phyloP scores from a whole-genome alignment of 2,888 invertebrate genomes.

The Polydrusus cervinus region DNA sequence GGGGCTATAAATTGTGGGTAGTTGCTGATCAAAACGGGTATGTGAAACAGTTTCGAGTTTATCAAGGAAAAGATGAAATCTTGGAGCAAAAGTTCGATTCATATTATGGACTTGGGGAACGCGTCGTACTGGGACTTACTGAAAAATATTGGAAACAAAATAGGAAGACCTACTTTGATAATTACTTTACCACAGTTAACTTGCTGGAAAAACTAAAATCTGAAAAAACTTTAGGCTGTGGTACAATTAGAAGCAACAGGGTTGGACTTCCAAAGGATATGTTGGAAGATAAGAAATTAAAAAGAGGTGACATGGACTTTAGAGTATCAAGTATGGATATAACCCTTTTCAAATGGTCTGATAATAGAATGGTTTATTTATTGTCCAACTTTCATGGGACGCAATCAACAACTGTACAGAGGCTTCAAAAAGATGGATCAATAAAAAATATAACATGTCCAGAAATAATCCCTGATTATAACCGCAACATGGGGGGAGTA shows the following conservation, averaged over 20 bases:
- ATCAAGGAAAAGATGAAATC: slow-evolving; percentile 18
- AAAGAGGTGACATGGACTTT: slow-evolving; percentile 55
- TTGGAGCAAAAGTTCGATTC: slow-evolving; percentile 1
- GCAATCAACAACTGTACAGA: slow-evolving; percentile 51
- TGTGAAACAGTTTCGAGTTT: slow-evolving; percentile 11
- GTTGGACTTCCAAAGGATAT: slow-evolving; percentile 43
- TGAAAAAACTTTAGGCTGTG: slow-evolving; percentile 40
- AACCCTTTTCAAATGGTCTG: slow-evolving; percentile 49
- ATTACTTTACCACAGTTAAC: slow-evolving; percentile 43
- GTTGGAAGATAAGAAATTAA: slow-evolving; percentile 48
- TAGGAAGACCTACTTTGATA: slow-evolving; percentile 42
- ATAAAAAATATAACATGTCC: slow-evolving; percentile 48
- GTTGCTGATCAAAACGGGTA: slow-evolving; percentile 25
- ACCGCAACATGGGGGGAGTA: slow-evolving; percentile 48
- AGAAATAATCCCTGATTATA: slow-evolving; percentile 39
- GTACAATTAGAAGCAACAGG: slow-evolving; percentile 49
- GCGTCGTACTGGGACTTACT: slow-evolving; percentile 14
- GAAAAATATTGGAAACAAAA: slow-evolving; percentile 24
- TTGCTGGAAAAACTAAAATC: slow-evolving; percentile 43
- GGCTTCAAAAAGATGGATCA: slow-evolving; percentile 56
- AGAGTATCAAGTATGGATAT: slow-evolving; percentile 39
- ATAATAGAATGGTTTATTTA: slow-evolving; percentile 47
- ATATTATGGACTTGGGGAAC: slow-evolving; percentile 6
- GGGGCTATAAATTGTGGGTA: slow-evolving; percentile 57
- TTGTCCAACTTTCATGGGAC: slow-evolving; percentile 57